phyloP scores from a whole-genome alignment of 2,888 invertebrate genomes.

The Pristionchus maxplancki region DNA sequence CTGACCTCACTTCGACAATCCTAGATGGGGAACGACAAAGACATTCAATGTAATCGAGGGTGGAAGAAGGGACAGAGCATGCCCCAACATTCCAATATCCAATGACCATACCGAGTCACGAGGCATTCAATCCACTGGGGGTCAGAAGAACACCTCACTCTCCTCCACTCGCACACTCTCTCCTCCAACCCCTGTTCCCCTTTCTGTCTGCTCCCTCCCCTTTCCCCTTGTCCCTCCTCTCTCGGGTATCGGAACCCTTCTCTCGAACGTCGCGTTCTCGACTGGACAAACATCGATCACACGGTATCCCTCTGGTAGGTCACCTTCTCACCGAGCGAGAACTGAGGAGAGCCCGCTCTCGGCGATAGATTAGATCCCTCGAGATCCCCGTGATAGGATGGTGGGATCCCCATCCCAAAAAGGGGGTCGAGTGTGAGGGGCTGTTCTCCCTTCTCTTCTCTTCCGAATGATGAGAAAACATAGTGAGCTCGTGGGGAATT shows the following conservation, averaged over 20 bases:
- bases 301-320: neutral
- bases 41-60: too few relatives aligned
- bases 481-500: neutral
- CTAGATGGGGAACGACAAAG: too few relatives aligned
- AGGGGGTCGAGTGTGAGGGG: conserved; percentile 37
- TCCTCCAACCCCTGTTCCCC: neutral
- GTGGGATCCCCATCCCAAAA: neutral
- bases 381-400: neutral
- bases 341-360: neutral
- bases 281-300: conserved; percentile 25
- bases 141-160: neutral
- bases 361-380: neutral
- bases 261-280: neutral
- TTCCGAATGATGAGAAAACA: conserved; percentile 41
- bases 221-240: neutral
- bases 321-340: neutral
- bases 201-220: neutral
- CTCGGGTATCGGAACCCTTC: neutral
- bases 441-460: neutral
- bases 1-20: too few relatives aligned
- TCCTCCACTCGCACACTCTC: neutral
- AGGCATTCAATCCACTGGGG: neutral
- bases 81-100: too few relatives aligned
- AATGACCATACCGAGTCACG: too few relatives aligned
- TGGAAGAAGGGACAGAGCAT: too few relatives aligned